Conservation (phyloP, 2,113 vertebrate species). For the Chaetodon auriga region DNA sequence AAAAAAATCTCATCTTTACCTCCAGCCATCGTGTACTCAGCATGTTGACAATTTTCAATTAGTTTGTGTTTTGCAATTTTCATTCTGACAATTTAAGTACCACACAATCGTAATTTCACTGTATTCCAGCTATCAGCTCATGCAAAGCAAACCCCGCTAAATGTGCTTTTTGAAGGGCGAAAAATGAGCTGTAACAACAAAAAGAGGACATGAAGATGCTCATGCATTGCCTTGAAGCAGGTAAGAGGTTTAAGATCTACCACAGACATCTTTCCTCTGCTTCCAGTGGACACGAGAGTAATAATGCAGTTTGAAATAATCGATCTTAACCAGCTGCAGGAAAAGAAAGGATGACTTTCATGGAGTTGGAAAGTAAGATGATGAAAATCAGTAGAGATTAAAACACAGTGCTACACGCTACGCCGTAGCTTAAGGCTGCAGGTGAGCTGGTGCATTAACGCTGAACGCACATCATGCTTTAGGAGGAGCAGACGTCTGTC, state of each 20-base stretch:
- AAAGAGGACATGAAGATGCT: background rate
- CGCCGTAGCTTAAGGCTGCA: conserved; percentile 4
- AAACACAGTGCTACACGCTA: background rate
- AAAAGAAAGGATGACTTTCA: conserved; percentile 38
- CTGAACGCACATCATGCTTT: conserved; percentile 58
- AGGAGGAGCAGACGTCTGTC: conserved; percentile 16
- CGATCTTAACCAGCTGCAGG: conserved; percentile 9
- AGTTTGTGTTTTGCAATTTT: conserved; percentile 10
- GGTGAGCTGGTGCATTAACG: conserved; percentile 39
- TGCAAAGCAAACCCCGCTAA: conserved; percentile 60
- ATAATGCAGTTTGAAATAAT: background rate
- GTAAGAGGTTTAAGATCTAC: conserved; percentile 3
- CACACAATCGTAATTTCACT: background rate
- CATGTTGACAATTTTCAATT: background rate
- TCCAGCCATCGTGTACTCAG: background rate
- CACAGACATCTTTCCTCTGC: background rate
- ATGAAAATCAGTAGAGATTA: conserved; percentile 5
- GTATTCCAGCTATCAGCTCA: conserved; percentile 41
- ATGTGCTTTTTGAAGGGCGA: conserved; percentile 21
- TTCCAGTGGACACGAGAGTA: background rate
- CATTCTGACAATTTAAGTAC: background rate
- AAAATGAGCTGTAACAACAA: background rate
- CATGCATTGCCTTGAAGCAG: conserved; percentile 44
- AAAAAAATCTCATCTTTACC: background rate
- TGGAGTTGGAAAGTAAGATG: conserved; percentile 19